Conservation (phyloP, 1,140 invertebrate species). For the Meloidogyne hapla region DNA sequence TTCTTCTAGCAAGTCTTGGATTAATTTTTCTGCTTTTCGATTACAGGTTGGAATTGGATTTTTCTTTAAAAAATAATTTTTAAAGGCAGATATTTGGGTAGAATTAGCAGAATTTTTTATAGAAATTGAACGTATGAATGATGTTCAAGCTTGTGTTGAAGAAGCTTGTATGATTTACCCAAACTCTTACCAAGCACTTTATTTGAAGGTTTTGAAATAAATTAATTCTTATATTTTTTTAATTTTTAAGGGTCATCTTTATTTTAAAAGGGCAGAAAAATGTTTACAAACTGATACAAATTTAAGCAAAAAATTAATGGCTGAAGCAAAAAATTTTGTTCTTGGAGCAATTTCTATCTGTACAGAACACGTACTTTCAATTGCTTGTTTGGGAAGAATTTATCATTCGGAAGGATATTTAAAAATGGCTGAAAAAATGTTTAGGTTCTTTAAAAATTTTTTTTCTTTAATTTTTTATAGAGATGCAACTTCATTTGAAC, state of each 20-base stretch:
- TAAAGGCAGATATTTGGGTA: conserved; percentile 62
- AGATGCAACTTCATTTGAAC: conserved; percentile 55
- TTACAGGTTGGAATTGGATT: conserved; percentile 29
- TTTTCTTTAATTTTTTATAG: conserved; percentile 42
- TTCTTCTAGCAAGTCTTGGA: conserved; percentile 46
- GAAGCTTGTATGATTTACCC: conserved; percentile 60
- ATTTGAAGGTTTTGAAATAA: conserved; percentile 50
- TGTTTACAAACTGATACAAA: conserved; percentile 12
- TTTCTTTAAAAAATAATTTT: background rate
- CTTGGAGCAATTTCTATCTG: conserved; percentile 56
- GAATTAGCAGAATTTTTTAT: conserved; percentile 62
- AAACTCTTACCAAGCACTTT: conserved; percentile 61
- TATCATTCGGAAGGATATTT: conserved; percentile 53
- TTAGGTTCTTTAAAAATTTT: conserved; percentile 38
- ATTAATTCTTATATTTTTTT: conserved; percentile 28
- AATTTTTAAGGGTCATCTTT: conserved; percentile 51
- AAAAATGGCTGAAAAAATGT: conserved; percentile 61
- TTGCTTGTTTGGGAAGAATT: conserved; percentile 43
- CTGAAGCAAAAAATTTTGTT: conserved; percentile 53
- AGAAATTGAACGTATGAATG: conserved; percentile 46
- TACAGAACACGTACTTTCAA: conserved; percentile 53
- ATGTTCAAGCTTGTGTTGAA: conserved; percentile 59
- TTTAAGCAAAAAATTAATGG: conserved; percentile 26
- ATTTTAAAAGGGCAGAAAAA: conserved; percentile 47
- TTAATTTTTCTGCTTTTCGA: conserved; percentile 30